These are phyloP conservation scores for Desmodus rotundus DNA, from an alignment of 2,113 vertebrate species.

Conservation along the genomic window DNA sequence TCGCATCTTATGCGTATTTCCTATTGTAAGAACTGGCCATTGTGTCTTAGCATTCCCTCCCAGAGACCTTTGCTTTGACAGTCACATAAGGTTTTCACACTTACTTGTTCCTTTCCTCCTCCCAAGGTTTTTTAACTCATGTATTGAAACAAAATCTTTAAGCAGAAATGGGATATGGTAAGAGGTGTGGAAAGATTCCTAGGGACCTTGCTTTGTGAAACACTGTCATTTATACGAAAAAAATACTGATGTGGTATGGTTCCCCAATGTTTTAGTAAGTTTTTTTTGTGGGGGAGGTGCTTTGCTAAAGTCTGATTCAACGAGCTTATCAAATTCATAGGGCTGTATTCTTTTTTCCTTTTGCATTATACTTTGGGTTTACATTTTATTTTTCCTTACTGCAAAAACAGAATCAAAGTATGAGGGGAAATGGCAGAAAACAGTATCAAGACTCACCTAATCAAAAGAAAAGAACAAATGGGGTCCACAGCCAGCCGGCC, in stretches of 20 bases:
- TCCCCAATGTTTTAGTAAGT: neutral
- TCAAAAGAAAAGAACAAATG: slow-evolving; percentile 88
- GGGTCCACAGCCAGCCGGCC: slow-evolving; percentile 80
- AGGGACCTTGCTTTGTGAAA: neutral
- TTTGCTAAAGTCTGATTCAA: slow-evolving; percentile 6
- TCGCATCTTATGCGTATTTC: neutral
- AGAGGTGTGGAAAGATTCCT: neutral
- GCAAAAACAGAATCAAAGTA: slow-evolving; percentile 80
- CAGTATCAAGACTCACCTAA: slow-evolving; percentile 86
- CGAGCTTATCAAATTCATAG: neutral
- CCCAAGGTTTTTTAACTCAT: neutral
- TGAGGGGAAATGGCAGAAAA: slow-evolving; percentile 88
- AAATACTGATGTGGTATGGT: neutral
- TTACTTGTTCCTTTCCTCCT: neutral
- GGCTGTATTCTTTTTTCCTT: neutral
- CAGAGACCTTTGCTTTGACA: neutral
- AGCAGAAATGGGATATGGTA: neutral
- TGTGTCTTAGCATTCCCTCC: neutral
- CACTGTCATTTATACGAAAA: neutral
- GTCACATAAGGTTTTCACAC: neutral
- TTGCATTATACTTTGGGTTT: neutral
- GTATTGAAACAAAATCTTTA: neutral
- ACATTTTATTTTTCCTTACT: slow-evolving; percentile 56
- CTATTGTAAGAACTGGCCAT: neutral
- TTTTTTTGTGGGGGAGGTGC: neutral